Percentiles rank a stretch among this genome's conserved stretches.
These are phyloP conservation scores for Drosophila suzukii DNA, from an alignment of 1,140 invertebrate genomes.

Conservation along the genomic window DNA sequence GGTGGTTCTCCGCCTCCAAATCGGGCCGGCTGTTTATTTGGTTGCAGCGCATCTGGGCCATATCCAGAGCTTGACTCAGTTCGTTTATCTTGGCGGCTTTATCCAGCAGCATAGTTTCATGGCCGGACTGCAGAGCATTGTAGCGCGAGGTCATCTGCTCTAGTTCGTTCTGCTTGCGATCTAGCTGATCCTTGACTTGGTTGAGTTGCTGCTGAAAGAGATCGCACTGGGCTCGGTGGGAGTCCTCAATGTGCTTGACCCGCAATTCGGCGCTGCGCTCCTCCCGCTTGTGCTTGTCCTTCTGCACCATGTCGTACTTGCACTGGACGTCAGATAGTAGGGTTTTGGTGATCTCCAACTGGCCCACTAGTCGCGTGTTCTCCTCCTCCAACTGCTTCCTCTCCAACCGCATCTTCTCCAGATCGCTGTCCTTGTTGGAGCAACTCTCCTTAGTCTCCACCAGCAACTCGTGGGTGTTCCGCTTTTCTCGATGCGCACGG, in stretches of 20 bases:
- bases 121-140: conserved; percentile 85
- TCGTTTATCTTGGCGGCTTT: conserved; percentile 86
- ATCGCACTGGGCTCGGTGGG: conserved; percentile 69
- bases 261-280: conserved; percentile 65
- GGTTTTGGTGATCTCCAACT: conserved; percentile 68
- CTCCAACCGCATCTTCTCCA: conserved; percentile 67
- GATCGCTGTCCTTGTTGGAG: conserved; percentile 71
- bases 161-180: conserved; percentile 85
- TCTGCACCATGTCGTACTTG: conserved; percentile 77
- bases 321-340: conserved; percentile 67
- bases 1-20: conserved; percentile 53
- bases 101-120: conserved; percentile 86
- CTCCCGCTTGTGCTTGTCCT: conserved; percentile 58
- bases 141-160: conserved; percentile 85
- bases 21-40: conserved; percentile 49
- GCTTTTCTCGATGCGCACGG: conserved; percentile 85
- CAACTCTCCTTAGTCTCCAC: conserved; percentile 81
- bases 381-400: conserved; percentile 69
- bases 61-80: conserved; percentile 85
- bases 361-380: conserved; percentile 61
- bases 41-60: conserved; percentile 82
- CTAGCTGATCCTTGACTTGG: conserved; percentile 61
- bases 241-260: conserved; percentile 68
- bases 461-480: conserved; percentile 86
- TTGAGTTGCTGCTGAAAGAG: conserved; percentile 72